Percentiles rank a stretch among this genome's conserved stretches.
Evolutionary conservation across 2,113 vertebrate species (phyloP).

Genomic region (Sphyrna mokarran): DNA sequence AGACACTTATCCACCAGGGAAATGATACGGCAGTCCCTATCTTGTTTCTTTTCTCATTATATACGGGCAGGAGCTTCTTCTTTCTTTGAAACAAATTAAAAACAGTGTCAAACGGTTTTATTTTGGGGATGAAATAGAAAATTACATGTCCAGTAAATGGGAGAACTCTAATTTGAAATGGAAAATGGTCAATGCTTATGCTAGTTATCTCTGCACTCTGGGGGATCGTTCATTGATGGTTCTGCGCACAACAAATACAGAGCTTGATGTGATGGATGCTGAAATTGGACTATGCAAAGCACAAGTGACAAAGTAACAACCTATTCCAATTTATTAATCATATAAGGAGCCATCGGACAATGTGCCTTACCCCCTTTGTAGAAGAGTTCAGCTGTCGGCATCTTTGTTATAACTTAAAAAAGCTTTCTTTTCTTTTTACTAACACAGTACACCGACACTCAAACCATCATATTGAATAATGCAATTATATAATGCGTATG

Average conservation of each 20-base stretch:
- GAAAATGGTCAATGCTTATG: neutral
- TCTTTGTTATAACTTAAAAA: neutral
- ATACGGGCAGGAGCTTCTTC: neutral
- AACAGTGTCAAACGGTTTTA: neutral
- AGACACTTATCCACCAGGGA: neutral
- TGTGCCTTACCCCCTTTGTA: neutral
- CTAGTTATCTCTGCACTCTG: neutral
- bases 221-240: neutral
- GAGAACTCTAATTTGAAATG: neutral
- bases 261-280: neutral
- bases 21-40: neutral
- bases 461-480: neutral
- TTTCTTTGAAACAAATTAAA: neutral
- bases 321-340: neutral
- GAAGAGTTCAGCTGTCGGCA: neutral
- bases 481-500: too few relatives aligned
- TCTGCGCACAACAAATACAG: neutral
- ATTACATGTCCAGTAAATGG: neutral
- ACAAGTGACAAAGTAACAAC: too few relatives aligned
- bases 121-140: neutral
- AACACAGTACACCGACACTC: neutral
- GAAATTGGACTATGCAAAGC: neutral
- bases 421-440: neutral
- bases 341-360: neutral
- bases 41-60: neutral